Base-by-base conservation (phyloP, 2,888 invertebrate genomes). In the Heliconius erato region DNA sequence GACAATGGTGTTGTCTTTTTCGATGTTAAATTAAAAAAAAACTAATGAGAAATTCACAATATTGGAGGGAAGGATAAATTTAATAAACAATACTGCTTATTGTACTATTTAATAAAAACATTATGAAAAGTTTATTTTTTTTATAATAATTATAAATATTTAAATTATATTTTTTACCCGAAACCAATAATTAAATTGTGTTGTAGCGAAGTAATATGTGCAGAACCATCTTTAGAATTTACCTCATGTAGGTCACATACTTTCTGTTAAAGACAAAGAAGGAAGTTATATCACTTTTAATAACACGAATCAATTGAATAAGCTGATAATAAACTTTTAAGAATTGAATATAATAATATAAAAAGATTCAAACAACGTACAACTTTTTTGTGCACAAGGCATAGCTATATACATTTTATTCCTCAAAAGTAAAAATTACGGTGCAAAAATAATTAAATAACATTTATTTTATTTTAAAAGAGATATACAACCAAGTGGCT, bases 241-340 rank as follows among this genome's bases (percentile, higher is more conserved):
- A 78, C 63, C 26, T 78, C 44, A 67, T 78, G 67, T 49, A 32
- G 65, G 49, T 80, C 68, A 40, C 74, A 71, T 44, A 49, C 49
- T 78, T 78, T 78, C 78, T 78, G 67, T 67, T 78, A 23, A 49
- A 68, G 67, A 28, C 44, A 78, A 68, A 67, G 44, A 40, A 78
- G 78, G 44, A 78, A 78, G 78, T 68, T 78, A 78, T 78, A 78
- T 78, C 49, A 78, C 49, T 78, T 77, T 40, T 26, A 76, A 76
- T 26, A 76, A 76, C 16, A 40, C 35, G 26, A 59, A 35, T 12
- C 40, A 65, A 67, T 26, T 71, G 67, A 65, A 80, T 71, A 71
- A 26, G 23, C 65, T 63, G 72, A 54, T 74, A 72, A 74, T 77
- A 77, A 76, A 72, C 26, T 72, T 72, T 44, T 71, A 6, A 26